Evolutionary conservation across 37 sponge, comb jelly and placozoan genomes (phyloP).

Genomic region (Aplysina aerophoba): DNA sequence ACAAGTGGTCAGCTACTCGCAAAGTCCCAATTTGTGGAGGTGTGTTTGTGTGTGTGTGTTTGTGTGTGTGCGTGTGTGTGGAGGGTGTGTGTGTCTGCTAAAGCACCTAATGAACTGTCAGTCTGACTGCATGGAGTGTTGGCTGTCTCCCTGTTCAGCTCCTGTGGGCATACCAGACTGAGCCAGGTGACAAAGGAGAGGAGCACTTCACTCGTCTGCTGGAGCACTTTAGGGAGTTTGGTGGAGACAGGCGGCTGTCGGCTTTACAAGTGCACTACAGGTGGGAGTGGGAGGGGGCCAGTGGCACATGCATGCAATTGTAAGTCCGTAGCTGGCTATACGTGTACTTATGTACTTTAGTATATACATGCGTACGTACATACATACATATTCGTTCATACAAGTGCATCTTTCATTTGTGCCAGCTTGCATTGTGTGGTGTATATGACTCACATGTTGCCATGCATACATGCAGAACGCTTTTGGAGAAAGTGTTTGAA

Average conservation of each 20-base stretch:
- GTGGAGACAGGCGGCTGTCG: neutral
- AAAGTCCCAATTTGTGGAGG: neutral
- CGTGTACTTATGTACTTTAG: neutral
- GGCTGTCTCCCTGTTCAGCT: neutral
- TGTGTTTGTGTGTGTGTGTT: constrained; percentile 11
- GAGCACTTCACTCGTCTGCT: neutral
- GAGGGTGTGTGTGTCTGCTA: neutral
- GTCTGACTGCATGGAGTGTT: neutral
- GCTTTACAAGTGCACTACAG: neutral
- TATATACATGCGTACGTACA: neutral
- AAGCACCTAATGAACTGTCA: no score
- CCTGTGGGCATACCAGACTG: constrained; percentile 1
- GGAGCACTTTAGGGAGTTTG: constrained; percentile 27
- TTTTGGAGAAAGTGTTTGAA: constrained; percentile 45
- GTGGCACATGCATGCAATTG: neutral
- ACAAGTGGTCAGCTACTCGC: neutral
- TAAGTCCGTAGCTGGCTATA: neutral
- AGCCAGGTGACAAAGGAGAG: neutral
- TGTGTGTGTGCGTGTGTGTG: constrained; percentile 6
- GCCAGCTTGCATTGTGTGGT: no score
- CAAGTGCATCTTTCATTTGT: neutral
- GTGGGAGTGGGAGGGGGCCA: neutral
- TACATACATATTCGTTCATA: neutral
- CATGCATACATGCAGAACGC: constrained; percentile 30
- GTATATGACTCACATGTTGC: no score